These are phyloP conservation scores for Metaphire vulgaris DNA, from an alignment of 1,140 invertebrate genomes.

Conservation along the genomic window DNA sequence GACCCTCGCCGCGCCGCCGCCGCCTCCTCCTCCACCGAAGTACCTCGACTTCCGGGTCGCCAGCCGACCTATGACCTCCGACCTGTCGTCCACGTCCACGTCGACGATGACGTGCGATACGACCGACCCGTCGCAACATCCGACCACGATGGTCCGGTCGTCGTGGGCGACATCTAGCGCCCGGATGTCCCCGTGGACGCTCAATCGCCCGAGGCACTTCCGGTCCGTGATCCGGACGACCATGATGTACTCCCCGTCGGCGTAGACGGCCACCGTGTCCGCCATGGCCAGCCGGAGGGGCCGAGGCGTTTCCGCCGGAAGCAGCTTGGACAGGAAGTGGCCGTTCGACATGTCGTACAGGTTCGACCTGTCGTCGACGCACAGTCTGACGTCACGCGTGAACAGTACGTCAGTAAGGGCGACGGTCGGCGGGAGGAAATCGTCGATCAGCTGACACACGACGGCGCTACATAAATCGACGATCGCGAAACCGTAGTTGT, in stretches of 20 bases:
- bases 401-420: constrained; percentile 34
- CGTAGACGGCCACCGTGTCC: constrained; percentile 39
- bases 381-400: constrained; percentile 37
- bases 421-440: constrained; percentile 35
- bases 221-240: constrained; percentile 38
- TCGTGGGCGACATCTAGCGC: constrained; percentile 38
- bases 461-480: constrained; percentile 36
- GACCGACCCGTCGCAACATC: constrained; percentile 44
- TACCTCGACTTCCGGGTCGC: constrained; percentile 32
- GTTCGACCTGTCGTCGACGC: constrained; percentile 40
- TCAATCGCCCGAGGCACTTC: constrained; percentile 38
- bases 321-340: constrained; percentile 33
- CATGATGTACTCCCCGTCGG: constrained; percentile 32
- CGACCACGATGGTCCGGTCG: constrained; percentile 43
- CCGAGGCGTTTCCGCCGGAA: constrained; percentile 19
- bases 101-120: constrained; percentile 45
- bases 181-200: constrained; percentile 40
- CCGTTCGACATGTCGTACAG: constrained; percentile 38
- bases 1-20: constrained; percentile 28
- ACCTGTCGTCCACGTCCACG: constrained; percentile 31
- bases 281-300: constrained; percentile 36
- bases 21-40: constrained; percentile 13
- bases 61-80: constrained; percentile 31
- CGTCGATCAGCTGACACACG: constrained; percentile 38
- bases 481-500: constrained; percentile 37